A percentile compares a stretch with the other conserved stretches of the same genome.
These are phyloP conservation scores for Botia almorhae DNA, from an alignment of 2,797 vertebrate species.

Conservation along the genomic window DNA sequence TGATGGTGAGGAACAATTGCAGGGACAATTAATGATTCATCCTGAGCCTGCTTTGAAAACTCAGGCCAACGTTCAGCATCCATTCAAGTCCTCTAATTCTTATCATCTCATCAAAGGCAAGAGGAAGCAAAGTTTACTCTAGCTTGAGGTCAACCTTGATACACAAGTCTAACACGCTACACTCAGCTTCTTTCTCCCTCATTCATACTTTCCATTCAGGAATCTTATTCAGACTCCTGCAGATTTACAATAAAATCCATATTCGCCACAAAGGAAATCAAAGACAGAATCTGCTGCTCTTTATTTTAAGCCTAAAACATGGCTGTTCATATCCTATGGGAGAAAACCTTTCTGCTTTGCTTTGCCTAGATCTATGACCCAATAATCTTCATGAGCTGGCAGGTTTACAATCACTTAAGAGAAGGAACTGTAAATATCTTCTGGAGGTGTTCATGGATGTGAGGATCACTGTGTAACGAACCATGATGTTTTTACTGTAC, in stretches of 20 bases:
- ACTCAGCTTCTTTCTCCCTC: constrained; percentile 13
- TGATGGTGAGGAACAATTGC: constrained; percentile 54
- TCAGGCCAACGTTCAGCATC: constrained; percentile 65
- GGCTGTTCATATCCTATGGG: background rate
- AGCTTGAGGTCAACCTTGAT: constrained; percentile 50
- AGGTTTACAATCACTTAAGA: constrained; percentile 64
- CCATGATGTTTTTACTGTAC: constrained; percentile 48
- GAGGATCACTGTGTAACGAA: constrained; percentile 46
- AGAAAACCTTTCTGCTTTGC: background rate
- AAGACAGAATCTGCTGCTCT: constrained; percentile 9
- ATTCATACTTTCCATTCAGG: constrained; percentile 39
- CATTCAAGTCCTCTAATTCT: constrained; percentile 77
- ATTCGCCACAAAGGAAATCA: constrained; percentile 2
- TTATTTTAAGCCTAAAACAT: constrained; percentile 28
- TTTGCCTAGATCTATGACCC: constrained; percentile 25
- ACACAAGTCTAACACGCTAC: constrained; percentile 12
- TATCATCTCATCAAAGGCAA: constrained; percentile 75
- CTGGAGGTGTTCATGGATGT: constrained; percentile 53
- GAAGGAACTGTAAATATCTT: constrained; percentile 56
- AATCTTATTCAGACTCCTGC: constrained; percentile 13
- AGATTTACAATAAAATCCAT: constrained; percentile 7
- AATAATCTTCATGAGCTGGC: constrained; percentile 58
- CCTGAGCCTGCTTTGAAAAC: constrained; percentile 70
- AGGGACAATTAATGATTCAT: constrained; percentile 42
- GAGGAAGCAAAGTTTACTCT: constrained; percentile 79